Conservation (phyloP, 2,797 vertebrate species). For the Enteromius anoplus region DNA sequence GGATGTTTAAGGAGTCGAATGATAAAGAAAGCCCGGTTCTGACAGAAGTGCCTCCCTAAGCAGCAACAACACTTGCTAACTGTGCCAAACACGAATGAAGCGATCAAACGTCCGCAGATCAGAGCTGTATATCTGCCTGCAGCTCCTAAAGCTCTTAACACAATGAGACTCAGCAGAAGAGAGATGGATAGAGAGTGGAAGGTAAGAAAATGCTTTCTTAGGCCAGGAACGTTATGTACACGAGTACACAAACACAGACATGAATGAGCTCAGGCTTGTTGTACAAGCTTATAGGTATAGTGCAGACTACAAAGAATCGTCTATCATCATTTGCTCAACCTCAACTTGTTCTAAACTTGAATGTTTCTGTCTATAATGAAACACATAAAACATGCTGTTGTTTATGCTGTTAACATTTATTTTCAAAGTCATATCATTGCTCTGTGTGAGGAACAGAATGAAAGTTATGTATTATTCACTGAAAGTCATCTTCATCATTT, state of each 20-base stretch:
- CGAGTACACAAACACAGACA: neutral
- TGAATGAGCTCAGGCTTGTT: neutral
- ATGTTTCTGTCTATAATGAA: neutral
- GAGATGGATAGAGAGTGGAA: conserved; percentile 3
- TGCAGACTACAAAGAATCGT: neutral
- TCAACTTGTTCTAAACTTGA: neutral
- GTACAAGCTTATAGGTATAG: neutral
- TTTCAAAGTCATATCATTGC: neutral
- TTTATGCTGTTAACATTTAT: neutral
- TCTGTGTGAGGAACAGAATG: neutral
- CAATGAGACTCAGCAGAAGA: conserved; percentile 64
- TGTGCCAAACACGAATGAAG: conserved; percentile 78
- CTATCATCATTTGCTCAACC: neutral
- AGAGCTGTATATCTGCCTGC: conserved; percentile 67
- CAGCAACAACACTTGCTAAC: conserved; percentile 72
- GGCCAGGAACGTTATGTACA: neutral
- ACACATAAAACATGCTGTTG: neutral
- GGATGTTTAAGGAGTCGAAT: conserved; percentile 61
- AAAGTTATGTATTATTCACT: neutral
- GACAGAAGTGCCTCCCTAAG: conserved; percentile 79
- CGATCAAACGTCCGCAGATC: conserved; percentile 75
- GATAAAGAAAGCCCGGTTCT: conserved; percentile 64
- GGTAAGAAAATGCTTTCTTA: conserved; percentile 33
- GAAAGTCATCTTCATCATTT: neutral
- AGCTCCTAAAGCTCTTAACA: conserved; percentile 68